Evolutionary conservation across 2,888 invertebrate genomes (phyloP).

Genomic region (Spodoptera picta): DNA sequence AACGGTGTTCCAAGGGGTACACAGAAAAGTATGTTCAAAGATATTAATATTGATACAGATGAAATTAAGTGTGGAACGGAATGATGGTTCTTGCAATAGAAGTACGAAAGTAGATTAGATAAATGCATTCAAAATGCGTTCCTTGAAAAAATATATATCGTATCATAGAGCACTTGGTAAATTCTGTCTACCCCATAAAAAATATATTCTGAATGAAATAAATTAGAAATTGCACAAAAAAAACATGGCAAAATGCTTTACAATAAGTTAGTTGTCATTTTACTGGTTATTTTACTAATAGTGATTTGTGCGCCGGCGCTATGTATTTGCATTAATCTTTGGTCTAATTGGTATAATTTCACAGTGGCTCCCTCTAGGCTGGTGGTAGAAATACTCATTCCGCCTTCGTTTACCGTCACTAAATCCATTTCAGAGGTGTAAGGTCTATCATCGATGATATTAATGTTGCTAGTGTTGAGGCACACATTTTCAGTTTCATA

Average conservation of each 20-base stretch:
- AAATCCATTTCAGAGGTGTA: conserved; percentile 67
- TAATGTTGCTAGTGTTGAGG: conserved; percentile 52
- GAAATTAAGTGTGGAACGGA: too few relatives aligned
- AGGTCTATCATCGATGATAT: conserved; percentile 58
- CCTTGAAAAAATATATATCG: not conserved
- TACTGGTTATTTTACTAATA: conserved; percentile 78
- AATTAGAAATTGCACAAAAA: not conserved
- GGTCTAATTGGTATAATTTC: conserved; percentile 76
- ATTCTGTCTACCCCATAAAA: not conserved
- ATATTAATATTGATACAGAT: too few relatives aligned
- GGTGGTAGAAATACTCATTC: conserved; percentile 65
- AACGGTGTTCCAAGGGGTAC: too few relatives aligned
- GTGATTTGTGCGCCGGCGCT: conserved; percentile 72
- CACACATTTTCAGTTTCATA: conserved; percentile 56
- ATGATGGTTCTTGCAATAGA: too few relatives aligned
- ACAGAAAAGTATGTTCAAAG: too few relatives aligned
- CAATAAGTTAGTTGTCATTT: conserved; percentile 75
- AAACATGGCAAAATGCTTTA: too few relatives aligned
- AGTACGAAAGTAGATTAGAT: too few relatives aligned
- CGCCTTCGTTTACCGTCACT: conserved; percentile 72
- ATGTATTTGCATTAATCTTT: conserved; percentile 77
- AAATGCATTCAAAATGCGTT: too few relatives aligned
- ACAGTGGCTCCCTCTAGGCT: conserved; percentile 68
- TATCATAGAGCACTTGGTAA: not conserved
- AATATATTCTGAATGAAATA: not conserved